Percentiles rank a stretch among this genome's conserved stretches.
Evolutionary conservation across 2,888 invertebrate genomes (phyloP).

Genomic region (Apomyelois bistriatella): DNA sequence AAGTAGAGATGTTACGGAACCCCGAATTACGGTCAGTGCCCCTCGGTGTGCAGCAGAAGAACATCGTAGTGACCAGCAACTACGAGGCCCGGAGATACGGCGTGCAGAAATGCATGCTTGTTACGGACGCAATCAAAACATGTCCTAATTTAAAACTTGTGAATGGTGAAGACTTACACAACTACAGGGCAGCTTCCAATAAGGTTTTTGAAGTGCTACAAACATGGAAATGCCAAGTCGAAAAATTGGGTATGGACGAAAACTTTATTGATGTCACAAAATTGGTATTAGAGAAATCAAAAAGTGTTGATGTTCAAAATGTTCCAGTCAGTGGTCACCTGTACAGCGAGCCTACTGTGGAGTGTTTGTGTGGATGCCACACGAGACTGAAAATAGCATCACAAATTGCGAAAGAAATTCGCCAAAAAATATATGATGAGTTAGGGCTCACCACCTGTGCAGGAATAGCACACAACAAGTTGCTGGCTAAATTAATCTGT

Average conservation of each 20-base stretch:
- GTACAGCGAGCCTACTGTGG: constrained; percentile 74
- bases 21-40: constrained; percentile 84
- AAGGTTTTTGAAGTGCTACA: constrained; percentile 86
- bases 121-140: constrained; percentile 85
- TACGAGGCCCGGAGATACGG: constrained; percentile 88
- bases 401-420: constrained; percentile 87
- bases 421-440: constrained; percentile 83
- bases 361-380: constrained; percentile 88
- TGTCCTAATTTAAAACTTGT: constrained; percentile 88
- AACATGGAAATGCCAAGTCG: constrained; percentile 86
- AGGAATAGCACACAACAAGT: constrained; percentile 91
- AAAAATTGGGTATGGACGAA: constrained; percentile 92
- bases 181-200: constrained; percentile 88
- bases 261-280: constrained; percentile 90
- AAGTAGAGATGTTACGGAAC: constrained; percentile 89
- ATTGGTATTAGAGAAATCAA: constrained; percentile 79
- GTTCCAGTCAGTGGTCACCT: constrained; percentile 78
- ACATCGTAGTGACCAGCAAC: constrained; percentile 91
- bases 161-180: constrained; percentile 90
- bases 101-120: constrained; percentile 87
- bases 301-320: constrained; percentile 45
- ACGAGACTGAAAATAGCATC: constrained; percentile 84
- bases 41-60: constrained; percentile 91
- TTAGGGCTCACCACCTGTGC: constrained; percentile 89
- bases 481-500: constrained; percentile 89